These are phyloP conservation scores for Drosophila orena DNA, from an alignment of 1,140 invertebrate species.

Conservation along the genomic window DNA sequence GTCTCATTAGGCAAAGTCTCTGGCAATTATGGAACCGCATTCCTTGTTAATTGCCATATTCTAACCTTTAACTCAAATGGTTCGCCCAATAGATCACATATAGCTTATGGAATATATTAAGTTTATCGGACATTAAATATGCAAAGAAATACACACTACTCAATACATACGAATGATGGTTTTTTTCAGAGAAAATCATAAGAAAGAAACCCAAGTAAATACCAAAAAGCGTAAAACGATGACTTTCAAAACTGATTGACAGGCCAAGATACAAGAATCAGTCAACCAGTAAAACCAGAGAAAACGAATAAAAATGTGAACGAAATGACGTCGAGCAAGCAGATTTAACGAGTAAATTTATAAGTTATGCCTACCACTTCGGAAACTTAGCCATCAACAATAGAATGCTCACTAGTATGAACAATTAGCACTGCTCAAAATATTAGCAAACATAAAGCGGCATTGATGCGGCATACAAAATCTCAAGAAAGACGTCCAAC, in stretches of 20 bases:
- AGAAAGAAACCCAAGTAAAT: constrained; percentile 24
- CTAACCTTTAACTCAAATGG: constrained; percentile 36
- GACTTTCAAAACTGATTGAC: constrained; percentile 79
- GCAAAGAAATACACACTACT: constrained; percentile 11
- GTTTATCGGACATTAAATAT: constrained; percentile 23
- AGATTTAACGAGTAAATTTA: not conserved
- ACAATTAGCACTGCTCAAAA: constrained; percentile 29
- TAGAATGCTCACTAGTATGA: constrained; percentile 5
- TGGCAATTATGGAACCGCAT: constrained; percentile 16
- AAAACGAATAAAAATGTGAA: constrained; percentile 21
- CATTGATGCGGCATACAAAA: constrained; percentile 46
- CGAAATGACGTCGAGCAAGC: not conserved
- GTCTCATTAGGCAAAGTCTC: not conserved
- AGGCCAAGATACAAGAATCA: constrained; percentile 57
- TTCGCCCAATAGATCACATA: constrained; percentile 48
- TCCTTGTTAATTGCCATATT: constrained; percentile 43
- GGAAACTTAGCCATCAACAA: not conserved
- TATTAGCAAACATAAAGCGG: constrained; percentile 8
- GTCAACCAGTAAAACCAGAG: constrained; percentile 21
- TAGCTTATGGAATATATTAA: constrained; percentile 57
- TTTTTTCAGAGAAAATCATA: constrained; percentile 1
- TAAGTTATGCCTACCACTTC: not conserved
- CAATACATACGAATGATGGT: not conserved
- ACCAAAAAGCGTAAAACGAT: constrained; percentile 55
- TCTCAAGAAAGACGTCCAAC: constrained; percentile 69